Conservation (phyloP, 2,113 vertebrate species). For the Lasiurus borealis region DNA sequence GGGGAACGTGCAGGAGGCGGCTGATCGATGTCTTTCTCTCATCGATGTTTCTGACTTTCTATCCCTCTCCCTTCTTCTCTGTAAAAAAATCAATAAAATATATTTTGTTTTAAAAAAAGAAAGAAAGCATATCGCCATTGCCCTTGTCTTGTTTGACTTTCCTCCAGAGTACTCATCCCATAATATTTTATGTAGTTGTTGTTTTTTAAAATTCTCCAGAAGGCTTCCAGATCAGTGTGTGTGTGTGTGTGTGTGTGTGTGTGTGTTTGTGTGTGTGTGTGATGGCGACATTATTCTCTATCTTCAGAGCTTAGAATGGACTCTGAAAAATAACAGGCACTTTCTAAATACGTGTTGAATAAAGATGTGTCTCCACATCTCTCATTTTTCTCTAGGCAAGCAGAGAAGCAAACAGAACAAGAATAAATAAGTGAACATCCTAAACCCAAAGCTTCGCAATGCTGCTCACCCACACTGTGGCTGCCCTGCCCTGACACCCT, state of each 20-base stretch:
- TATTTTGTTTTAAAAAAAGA: too few relatives aligned
- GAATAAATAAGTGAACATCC: not conserved
- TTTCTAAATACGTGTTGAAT: not conserved
- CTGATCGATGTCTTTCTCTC: too few relatives aligned
- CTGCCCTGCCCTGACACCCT: accelerated
- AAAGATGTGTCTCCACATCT: not conserved
- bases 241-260: not conserved
- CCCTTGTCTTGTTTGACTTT: not conserved
- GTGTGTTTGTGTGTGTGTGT: not conserved
- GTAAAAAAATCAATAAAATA: too few relatives aligned
- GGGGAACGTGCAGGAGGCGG: too few relatives aligned
- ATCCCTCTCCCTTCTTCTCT: too few relatives aligned
- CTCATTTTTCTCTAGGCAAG: not conserved
- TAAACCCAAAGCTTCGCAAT: not conserved
- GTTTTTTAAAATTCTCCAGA: not conserved
- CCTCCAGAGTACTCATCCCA: not conserved
- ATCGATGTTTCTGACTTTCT: too few relatives aligned
- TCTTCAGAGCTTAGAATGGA: not conserved
- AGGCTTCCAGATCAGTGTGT: too few relatives aligned
- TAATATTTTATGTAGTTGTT: not conserved
- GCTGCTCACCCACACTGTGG: not conserved
- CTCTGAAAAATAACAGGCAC: not conserved
- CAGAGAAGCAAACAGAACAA: not conserved
- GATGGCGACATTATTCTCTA: not conserved
- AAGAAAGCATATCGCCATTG: not conserved